Conservation (phyloP, 2,888 invertebrate genomes). For the Cyclophora albipunctata region DNA sequence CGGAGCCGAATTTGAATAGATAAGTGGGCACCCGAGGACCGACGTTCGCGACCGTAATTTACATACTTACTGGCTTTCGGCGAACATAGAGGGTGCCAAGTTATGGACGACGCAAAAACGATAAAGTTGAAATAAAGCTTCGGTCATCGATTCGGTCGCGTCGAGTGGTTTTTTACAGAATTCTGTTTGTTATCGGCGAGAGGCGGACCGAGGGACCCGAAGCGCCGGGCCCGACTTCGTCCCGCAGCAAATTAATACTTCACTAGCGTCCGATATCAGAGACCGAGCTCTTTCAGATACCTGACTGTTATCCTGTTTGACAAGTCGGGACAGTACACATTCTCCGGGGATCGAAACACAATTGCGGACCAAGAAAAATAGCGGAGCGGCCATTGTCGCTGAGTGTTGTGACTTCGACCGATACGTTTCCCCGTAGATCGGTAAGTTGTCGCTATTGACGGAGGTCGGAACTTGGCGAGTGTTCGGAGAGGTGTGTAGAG, state of each 20-base stretch:
- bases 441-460: slow-evolving; percentile 39
- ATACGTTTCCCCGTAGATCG: slow-evolving; percentile 20
- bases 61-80: slow-evolving; percentile 74
- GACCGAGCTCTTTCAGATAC: slow-evolving; percentile 2
- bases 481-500: slow-evolving; percentile 19
- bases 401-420: slow-evolving; percentile 36
- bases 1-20: slow-evolving; percentile 73
- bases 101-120: slow-evolving; percentile 69
- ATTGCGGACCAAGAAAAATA: slow-evolving; percentile 8
- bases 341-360: slow-evolving; percentile 5
- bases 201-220: slow-evolving; percentile 19
- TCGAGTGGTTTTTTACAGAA: slow-evolving; percentile 59
- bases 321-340: slow-evolving; percentile 13
- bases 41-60: slow-evolving; percentile 72
- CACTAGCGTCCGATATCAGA: slow-evolving; percentile 21
- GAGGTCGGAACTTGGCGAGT: slow-evolving; percentile 36
- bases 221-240: slow-evolving; percentile 17
- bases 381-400: slow-evolving; percentile 14
- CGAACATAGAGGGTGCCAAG: slow-evolving; percentile 65
- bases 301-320: slow-evolving; percentile 9
- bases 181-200: slow-evolving; percentile 55
- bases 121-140: slow-evolving; percentile 72
- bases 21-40: slow-evolving; percentile 72
- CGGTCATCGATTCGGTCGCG: slow-evolving; percentile 65
- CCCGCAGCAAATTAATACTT: slow-evolving; percentile 49